These are phyloP conservation scores for Trachelus iudaicus DNA, from an alignment of 2,888 invertebrate genomes.

Conservation along the genomic window DNA sequence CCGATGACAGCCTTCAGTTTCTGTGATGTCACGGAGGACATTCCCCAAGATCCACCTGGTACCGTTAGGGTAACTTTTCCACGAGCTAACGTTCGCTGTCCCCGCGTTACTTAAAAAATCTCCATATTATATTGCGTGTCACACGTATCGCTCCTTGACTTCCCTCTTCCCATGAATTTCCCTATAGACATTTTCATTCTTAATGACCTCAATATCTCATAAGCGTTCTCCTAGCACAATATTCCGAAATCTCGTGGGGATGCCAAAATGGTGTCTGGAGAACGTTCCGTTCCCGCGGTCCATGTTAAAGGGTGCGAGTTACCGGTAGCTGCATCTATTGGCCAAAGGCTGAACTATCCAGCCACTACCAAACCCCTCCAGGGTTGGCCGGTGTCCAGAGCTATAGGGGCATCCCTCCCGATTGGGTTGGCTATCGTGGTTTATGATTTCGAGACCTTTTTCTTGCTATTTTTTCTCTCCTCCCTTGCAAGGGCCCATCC, in stretches of 20 bases:
- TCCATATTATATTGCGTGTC: neutral
- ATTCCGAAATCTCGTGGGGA: neutral
- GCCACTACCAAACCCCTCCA: neutral
- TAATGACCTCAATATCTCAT: neutral
- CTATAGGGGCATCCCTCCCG: neutral
- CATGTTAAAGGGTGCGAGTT: conserved; percentile 11
- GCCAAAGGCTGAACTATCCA: conserved; percentile 27
- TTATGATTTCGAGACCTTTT: neutral
- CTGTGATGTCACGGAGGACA: neutral
- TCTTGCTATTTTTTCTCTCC: neutral
- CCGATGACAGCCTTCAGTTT: neutral
- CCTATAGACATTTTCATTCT: neutral
- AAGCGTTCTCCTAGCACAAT: neutral
- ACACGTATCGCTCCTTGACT: neutral
- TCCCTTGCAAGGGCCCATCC: neutral
- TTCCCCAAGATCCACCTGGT: neutral
- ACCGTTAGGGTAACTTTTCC: neutral
- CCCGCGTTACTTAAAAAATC: neutral
- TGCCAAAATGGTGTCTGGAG: neutral
- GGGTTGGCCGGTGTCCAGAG: conserved; percentile 38
- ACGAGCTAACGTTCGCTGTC: neutral
- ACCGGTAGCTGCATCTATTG: conserved; percentile 48
- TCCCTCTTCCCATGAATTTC: neutral
- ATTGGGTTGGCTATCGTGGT: neutral
- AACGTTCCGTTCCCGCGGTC: neutral